These are phyloP conservation scores for Glyphotaelius pellucidus DNA, from an alignment of 2,888 invertebrate genomes.

Conservation along the genomic window DNA sequence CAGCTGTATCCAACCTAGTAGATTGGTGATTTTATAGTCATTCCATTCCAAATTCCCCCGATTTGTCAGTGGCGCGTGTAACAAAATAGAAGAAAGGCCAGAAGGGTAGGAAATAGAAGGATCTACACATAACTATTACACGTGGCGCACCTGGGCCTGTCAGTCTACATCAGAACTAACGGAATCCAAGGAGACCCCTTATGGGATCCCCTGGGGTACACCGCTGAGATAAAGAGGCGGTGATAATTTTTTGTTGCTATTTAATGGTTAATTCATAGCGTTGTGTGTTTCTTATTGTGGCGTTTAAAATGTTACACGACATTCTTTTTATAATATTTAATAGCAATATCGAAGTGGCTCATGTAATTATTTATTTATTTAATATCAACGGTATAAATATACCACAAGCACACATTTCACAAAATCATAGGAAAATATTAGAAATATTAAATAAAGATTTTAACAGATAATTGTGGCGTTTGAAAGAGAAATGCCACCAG, in stretches of 20 bases:
- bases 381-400: too few species aligned
- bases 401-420: too few species aligned
- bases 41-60: neutral
- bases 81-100: neutral
- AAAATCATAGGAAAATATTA: too few species aligned
- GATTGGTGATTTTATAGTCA: neutral
- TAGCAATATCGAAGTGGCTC: neutral
- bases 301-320: neutral
- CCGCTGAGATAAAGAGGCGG: neutral
- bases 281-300: neutral
- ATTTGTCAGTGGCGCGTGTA: neutral
- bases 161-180: constrained; percentile 25
- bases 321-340: neutral
- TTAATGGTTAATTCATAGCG: neutral
- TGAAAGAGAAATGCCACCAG: too few species aligned
- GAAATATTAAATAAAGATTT: too few species aligned
- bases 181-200: constrained; percentile 13
- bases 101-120: neutral
- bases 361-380: neutral
- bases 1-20: neutral
- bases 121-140: neutral
- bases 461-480: too few species aligned
- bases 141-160: constrained; percentile 34
- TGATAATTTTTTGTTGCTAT: neutral
- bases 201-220: neutral